Conservation (phyloP, 2,888 invertebrate species). For the Bombylius discolor region DNA sequence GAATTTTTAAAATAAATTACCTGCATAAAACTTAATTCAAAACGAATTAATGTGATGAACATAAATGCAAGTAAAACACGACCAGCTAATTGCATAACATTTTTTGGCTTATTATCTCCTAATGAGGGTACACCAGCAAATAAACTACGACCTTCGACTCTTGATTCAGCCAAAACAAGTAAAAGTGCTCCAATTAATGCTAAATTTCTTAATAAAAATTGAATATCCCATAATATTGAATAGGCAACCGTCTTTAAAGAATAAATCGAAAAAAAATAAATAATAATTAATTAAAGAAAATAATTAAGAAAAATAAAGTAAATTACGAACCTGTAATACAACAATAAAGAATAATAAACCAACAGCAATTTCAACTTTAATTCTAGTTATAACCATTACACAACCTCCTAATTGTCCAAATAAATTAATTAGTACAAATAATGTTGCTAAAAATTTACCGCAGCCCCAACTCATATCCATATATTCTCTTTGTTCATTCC, state of each 20-base stretch:
- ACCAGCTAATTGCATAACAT: constrained; percentile 90
- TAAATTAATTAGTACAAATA: constrained; percentile 93
- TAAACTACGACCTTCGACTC: constrained; percentile 83
- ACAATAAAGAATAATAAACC: constrained; percentile 91
- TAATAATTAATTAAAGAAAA: background rate
- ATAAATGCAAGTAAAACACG: constrained; percentile 93
- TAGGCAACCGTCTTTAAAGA: constrained; percentile 73
- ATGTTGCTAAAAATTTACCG: constrained; percentile 81
- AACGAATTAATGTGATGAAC: constrained; percentile 92
- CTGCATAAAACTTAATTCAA: constrained; percentile 82
- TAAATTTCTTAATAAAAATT: constrained; percentile 90
- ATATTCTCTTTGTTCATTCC: constrained; percentile 93
- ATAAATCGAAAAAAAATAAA: constrained; percentile 2
- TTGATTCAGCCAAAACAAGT: constrained; percentile 89
- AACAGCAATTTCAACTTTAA: constrained; percentile 83
- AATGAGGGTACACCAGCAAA: constrained; percentile 90
- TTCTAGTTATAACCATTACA: constrained; percentile 86
- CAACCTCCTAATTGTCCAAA: constrained; percentile 94
- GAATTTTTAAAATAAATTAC: constrained; percentile 33
- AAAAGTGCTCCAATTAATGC: constrained; percentile 95
- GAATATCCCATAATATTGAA: constrained; percentile 96
- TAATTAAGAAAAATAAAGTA: constrained; percentile 2
- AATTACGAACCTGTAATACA: constrained; percentile 65
- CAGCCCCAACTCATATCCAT: constrained; percentile 97
- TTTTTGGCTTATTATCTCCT: constrained; percentile 94